Evolutionary conservation across 35 echinoderm and acorn worm species (phyloP).

Genomic region (Apostichopus japonicus): DNA sequence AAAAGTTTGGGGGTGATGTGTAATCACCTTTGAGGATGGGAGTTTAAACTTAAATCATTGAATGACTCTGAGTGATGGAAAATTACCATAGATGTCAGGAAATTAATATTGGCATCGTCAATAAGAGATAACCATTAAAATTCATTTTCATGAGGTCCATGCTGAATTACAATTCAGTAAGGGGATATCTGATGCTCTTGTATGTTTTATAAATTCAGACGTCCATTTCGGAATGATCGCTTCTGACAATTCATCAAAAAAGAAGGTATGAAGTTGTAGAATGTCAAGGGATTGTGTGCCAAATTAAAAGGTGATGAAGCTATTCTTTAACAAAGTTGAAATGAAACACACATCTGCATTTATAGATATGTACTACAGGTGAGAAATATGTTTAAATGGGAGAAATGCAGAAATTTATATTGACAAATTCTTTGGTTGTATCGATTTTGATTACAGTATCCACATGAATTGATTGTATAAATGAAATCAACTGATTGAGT

Average conservation of each 20-base stretch:
- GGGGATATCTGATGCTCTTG: too few species aligned
- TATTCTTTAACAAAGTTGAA: too few species aligned
- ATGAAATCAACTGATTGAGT: background rate
- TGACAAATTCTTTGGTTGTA: background rate
- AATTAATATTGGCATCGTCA: background rate
- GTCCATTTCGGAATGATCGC: background rate
- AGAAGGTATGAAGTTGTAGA: too few species aligned
- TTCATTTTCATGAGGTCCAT: background rate
- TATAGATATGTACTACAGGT: background rate
- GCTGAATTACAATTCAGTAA: background rate
- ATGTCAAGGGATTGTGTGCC: background rate
- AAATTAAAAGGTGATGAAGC: too few species aligned
- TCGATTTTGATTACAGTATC: background rate
- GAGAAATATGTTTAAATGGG: background rate
- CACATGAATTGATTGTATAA: background rate
- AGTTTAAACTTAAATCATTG: background rate
- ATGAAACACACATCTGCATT: too few species aligned
- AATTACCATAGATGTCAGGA: background rate
- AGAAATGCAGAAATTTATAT: background rate
- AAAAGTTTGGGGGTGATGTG: background rate
- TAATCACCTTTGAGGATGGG: conserved; percentile 2
- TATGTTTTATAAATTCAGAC: too few species aligned
- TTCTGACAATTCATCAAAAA: background rate
- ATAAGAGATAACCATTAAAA: background rate
- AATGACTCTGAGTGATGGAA: conserved; percentile 8